Evolutionary conservation across 2,113 vertebrate genomes (phyloP), one percentile per base, ranked within the genome.

Genomic region (Cephalopterus ornatus): DNA sequence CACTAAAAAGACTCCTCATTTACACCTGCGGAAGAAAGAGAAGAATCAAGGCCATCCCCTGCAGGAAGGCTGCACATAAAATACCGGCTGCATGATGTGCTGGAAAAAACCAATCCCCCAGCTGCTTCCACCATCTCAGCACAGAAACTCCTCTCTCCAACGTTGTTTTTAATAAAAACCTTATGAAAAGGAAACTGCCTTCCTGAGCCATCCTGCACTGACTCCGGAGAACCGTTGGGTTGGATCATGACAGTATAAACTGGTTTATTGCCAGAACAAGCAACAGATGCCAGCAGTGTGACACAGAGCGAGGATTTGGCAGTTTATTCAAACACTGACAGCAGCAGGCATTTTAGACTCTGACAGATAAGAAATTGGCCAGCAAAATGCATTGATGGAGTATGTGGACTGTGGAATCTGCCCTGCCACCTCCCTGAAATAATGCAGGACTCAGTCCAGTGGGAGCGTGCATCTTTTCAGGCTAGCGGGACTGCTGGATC

Each of bases 241-340:
- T 97, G 92, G 96, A 95, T 94, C 53, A 3, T 89, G 94, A 94
- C 87, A 94, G 89, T 92, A 93, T 96, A 95, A 96, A 94, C 93
- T 88, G 93, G 93, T 94, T 95, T 96, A 95, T 88, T 95, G 92
- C 95, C 93, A 97, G 91, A 96, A 94, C 41, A 93, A 94, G 95
- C 67, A 96, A 93, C 94, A 97, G 94, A 97, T 96, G 96, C 93
- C 93, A 93, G 70, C 73, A 79, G 70, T 66, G 85, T 95, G 96
- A 97, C 91, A 96, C 5, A 62, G 72, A 96, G 95, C 1, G 0
- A 96, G 79, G 71, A 84, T 95, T 77, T 97, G 96, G 97, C 97
- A 96, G 93, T 96, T 96, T 95, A 70, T 92, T 95, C 92, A 95
- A 97, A 96, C 71, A 49, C 63, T 96, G 93, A 96, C 95, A 96